Evolutionary conservation across 2,888 invertebrate genomes (phyloP).

Genomic region (Nymphalis c-album): DNA sequence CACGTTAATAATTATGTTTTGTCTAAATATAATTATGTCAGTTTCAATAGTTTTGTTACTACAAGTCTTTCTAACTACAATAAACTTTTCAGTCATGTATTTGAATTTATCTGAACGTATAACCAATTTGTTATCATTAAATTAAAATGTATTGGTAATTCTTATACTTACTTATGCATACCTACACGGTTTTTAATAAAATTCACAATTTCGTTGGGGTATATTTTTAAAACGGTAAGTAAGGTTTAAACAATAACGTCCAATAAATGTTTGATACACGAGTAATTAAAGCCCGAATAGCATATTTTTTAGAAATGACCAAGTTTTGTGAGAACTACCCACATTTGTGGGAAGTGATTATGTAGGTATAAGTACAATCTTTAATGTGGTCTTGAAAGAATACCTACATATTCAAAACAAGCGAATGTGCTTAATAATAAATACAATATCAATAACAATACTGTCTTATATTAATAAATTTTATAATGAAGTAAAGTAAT

Average conservation of each 20-base stretch:
- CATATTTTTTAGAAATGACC: not conserved
- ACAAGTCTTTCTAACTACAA: not conserved
- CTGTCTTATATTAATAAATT: not conserved
- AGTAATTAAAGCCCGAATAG: not conserved
- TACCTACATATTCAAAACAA: not conserved
- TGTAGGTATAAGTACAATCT: not conserved
- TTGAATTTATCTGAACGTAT: not conserved
- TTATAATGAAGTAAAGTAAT: not conserved
- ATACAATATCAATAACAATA: not conserved
- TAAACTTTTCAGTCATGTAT: too few species aligned
- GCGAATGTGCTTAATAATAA: not conserved
- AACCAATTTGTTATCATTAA: not conserved
- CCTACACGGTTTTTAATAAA: not conserved
- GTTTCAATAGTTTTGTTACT: not conserved
- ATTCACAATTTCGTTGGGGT: not conserved
- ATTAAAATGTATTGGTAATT: not conserved
- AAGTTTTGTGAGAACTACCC: not conserved
- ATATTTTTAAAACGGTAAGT: too few species aligned
- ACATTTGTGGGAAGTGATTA: not conserved
- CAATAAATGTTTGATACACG: not conserved
- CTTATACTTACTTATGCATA: not conserved
- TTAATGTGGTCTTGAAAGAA: not conserved
- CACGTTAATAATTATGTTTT: not conserved
- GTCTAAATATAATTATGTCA: not conserved
- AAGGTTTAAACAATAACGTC: not conserved